These are phyloP conservation scores for Lepidochitona cinerea DNA, from an alignment of 2,888 invertebrate species.

Conservation along the genomic window DNA sequence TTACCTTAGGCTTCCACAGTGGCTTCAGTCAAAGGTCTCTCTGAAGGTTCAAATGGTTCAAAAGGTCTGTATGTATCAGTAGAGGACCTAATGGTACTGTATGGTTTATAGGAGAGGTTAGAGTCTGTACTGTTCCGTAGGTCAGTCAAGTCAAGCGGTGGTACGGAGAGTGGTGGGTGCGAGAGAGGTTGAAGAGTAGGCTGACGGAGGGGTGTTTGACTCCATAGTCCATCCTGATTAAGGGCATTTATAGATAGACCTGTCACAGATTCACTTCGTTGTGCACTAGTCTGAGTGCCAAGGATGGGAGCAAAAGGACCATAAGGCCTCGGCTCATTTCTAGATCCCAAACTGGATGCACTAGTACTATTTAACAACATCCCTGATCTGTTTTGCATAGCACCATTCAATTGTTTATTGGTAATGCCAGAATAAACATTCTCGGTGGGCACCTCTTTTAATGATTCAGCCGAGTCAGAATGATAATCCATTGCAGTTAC, in stretches of 20 bases:
- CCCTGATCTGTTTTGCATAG: not conserved
- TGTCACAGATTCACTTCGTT: not conserved
- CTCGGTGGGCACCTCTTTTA: constrained; percentile 38
- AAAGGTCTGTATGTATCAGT: constrained; percentile 44
- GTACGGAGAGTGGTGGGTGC: constrained; percentile 38
- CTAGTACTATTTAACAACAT: not conserved
- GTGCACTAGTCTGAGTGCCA: not conserved
- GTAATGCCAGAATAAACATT: not conserved
- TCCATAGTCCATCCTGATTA: not conserved
- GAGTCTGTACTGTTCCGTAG: constrained; percentile 53
- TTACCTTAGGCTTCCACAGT: not conserved
- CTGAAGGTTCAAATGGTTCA: not conserved
- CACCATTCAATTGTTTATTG: not conserved
- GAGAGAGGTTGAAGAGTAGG: not conserved
- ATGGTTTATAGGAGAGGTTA: constrained; percentile 48
- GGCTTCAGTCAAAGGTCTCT: not conserved
- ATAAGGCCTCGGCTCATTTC: not conserved
- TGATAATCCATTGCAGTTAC: constrained; percentile 33
- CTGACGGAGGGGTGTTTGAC: not conserved
- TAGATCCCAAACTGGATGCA: not conserved
- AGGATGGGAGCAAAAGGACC: not conserved
- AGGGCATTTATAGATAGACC: not conserved
- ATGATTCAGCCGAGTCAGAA: constrained; percentile 55
- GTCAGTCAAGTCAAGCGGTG: constrained; percentile 56
- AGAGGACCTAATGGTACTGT: constrained; percentile 47